Base-by-base conservation (phyloP, 64 coral and sea anemone genomes). In the Montipora cactus region DNA sequence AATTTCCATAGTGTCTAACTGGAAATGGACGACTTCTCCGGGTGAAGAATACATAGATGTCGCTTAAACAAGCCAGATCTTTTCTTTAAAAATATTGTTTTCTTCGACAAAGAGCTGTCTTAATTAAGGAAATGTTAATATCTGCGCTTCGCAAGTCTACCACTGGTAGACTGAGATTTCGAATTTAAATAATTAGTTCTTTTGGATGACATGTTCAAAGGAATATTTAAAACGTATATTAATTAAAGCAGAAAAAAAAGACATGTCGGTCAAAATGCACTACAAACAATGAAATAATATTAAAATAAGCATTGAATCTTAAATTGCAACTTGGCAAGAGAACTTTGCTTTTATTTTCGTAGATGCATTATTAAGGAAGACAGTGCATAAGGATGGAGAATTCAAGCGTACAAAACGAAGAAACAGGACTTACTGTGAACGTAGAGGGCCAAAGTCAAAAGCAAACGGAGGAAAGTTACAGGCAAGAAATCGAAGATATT, bases 401-500 rank as follows among this genome's bases (percentile, higher is more conserved):
- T 45, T 86, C 64, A 72, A 48, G 16, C 19, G 62, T 10, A 52
- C 59, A 86, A 86, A 86, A 86, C 5, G 46, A 21, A 50, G 82
- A 86, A n/a, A 71, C 45, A 19, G 8, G 50, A 2, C 18, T 50
- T 49, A 37, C 71, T 47, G 81, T 89, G 11, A 91, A 87, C 76
- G 75, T 67, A 62, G 91, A 94, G 0, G 85, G 81, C 8, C 68
- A 89, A 80, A 87, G 93, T 76, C 37, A 37, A 1, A 79, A 37
- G 13, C 62, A 79, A 25, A 68, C 75, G 55, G 49, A 87, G 8
- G 95, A 88, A 71, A 96, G 79, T 67, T 91, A 91, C 58, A 74
- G 93, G 71, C 82, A 88, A 20, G 96, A 98, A 88, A 98, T 98
- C 12, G 92, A 98, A 66, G 96, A 98, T 71, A 98, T 98, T 51